phyloP scores from a whole-genome alignment of 2,797 vertebrate genomes.

The Onychomys torridus region DNA sequence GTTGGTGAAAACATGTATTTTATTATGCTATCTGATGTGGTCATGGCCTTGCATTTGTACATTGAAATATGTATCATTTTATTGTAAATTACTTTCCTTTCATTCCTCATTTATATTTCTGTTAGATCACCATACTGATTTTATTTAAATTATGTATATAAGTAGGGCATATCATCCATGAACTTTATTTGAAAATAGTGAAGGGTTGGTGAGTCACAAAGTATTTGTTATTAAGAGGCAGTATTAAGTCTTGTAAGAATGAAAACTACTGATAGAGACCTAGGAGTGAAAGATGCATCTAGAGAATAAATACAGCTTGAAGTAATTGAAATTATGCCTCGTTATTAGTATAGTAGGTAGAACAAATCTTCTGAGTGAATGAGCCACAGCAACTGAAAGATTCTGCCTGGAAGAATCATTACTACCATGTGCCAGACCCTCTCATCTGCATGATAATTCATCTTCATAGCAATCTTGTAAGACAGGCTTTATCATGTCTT shows the following conservation, averaged over 20 bases:
- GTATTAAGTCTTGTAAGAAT: slow-evolving; percentile 53
- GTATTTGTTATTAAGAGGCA: slow-evolving; percentile 69
- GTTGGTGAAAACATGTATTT: slow-evolving; percentile 61
- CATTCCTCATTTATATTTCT: slow-evolving; percentile 68
- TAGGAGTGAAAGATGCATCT: slow-evolving; percentile 60
- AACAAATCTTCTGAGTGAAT: slow-evolving; percentile 52
- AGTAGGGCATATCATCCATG: slow-evolving; percentile 47
- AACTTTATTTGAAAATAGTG: slow-evolving; percentile 63
- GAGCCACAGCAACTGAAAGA: slow-evolving; percentile 26
- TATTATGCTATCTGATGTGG: slow-evolving; percentile 57
- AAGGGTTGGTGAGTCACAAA: slow-evolving; percentile 49
- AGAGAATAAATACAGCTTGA: slow-evolving; percentile 45
- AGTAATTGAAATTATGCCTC: slow-evolving; percentile 47
- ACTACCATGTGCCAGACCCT: slow-evolving; percentile 5
- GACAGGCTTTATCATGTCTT: neutral
- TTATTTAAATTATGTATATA: slow-evolving; percentile 59
- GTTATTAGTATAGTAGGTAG: slow-evolving; percentile 34
- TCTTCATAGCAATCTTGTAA: slow-evolving; percentile 29
- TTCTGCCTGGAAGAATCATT: slow-evolving; percentile 58
- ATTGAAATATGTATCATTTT: slow-evolving; percentile 63
- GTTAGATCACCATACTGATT: slow-evolving; percentile 51
- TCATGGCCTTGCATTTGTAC: slow-evolving; percentile 49
- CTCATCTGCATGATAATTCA: slow-evolving; percentile 36
- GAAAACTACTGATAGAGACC: slow-evolving; percentile 57
- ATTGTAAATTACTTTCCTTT: slow-evolving; percentile 71